Evolutionary conservation across 2,797 vertebrate genomes (phyloP), one percentile per base, ranked within the genome.

Genomic region (Cossypha niveicapilla): DNA sequence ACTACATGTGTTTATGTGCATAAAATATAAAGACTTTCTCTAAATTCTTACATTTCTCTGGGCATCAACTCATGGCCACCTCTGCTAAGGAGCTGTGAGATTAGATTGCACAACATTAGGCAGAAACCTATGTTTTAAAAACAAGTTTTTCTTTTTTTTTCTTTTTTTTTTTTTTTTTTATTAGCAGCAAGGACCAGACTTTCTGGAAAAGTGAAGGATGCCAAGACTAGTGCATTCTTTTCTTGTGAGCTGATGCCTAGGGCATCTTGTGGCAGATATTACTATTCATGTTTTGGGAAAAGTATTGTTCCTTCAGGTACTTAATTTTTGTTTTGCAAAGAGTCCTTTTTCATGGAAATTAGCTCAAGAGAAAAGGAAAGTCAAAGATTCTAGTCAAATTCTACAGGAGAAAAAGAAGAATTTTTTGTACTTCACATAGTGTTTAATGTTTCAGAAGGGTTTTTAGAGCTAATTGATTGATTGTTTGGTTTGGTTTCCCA

Each of bases 161-260:
- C 4, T 37, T 37, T 44, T 42, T 10, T 9, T 42, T 42, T 42
- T 42, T 18, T 42, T 39, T 39, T 42, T 42, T 18, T 48, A 39
- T 71, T 74, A 77, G 47, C 47, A 79, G 50, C 51, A 88, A 78
- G 37, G 56, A 89, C 94, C 58, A 85, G 97, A 95, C 82, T 95
- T 97, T 96, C 95, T 72, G 76, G 96, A 96, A 95, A 74, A 65
- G 88, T 73, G 70, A 86, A 88, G 45, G 56, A 68, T 57, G 45
- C 28, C 47, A 70, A 87, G 35, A 80, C 42, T 42, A n/a, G 50
- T 58, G 66, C 76, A 85, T 96, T 94, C 67, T 91, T 95, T 88
- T 58, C 61, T 73, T 78, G 74, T 94, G 67, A 86, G n/a, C 56
- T 86, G 58, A 71, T 70, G 44, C 78, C 51, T 63, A 30, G 83